Conservation (phyloP, 1,140 invertebrate genomes). For the Euglossa dilemma region DNA sequence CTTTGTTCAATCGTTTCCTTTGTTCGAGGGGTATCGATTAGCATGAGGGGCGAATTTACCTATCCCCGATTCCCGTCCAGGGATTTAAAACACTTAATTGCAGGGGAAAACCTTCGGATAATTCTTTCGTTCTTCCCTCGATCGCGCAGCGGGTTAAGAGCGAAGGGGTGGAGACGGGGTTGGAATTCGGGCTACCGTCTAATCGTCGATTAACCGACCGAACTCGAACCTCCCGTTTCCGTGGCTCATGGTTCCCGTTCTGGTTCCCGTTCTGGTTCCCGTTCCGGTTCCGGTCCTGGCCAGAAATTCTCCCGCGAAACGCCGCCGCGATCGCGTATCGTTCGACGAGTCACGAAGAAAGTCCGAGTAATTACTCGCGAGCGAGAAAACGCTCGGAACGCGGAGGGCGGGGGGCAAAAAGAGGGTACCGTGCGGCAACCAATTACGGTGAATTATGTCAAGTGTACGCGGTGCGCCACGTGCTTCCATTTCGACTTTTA, state of each 20-base stretch:
- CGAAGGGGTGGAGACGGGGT: neutral
- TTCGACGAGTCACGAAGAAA: conserved; percentile 33
- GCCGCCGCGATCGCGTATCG: neutral
- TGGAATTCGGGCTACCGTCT: conserved; percentile 1
- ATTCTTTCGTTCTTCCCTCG: conserved; percentile 23
- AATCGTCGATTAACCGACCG: conserved; percentile 21
- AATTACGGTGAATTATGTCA: conserved; percentile 8
- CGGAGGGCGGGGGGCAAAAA: neutral
- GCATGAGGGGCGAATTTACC: conserved; percentile 59
- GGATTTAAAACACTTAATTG: conserved; percentile 66
- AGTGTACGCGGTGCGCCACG: neutral
- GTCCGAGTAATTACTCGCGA: conserved; percentile 8
- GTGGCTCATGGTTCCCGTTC: too few species aligned
- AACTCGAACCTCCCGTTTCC: neutral
- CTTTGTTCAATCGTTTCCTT: conserved; percentile 58
- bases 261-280: neutral
- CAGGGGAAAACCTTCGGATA: conserved; percentile 37
- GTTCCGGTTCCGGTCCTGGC: too few species aligned
- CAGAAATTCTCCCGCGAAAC: conserved; percentile 11
- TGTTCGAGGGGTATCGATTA: conserved; percentile 61
- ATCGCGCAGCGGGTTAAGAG: neutral
- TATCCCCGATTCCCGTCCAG: conserved; percentile 33
- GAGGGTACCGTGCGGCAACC: neutral
- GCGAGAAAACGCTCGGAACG: neutral
- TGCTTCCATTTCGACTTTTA: neutral